A percentile compares a stretch with the other conserved stretches of the same genome.
These are phyloP conservation scores for Lycophotia porphyrea DNA, from an alignment of 2,888 invertebrate species.

Conservation along the genomic window DNA sequence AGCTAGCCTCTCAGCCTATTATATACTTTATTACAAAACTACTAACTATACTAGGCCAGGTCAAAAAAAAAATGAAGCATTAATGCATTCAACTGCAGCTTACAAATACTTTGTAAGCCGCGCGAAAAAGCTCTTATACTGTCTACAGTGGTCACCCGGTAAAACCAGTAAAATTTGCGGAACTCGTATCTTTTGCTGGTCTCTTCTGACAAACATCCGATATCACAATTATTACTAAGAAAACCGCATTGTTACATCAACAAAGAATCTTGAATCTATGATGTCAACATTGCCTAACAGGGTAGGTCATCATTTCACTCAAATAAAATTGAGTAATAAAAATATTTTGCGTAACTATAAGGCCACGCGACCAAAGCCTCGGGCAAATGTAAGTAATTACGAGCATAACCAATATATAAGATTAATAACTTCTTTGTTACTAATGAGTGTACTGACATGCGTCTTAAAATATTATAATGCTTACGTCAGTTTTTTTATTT, in stretches of 20 bases:
- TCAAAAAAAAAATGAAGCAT: background rate
- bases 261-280: background rate
- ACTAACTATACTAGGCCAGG: background rate
- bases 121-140: background rate
- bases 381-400: conserved; percentile 47
- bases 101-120: background rate
- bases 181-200: too few relatives aligned
- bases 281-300: conserved; percentile 2
- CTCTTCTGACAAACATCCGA: background rate
- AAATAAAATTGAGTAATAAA: conserved; percentile 47
- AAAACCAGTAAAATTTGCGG: background rate
- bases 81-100: background rate
- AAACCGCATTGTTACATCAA: background rate
- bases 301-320: conserved; percentile 35
- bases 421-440: conserved; percentile 53
- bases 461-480: conserved; percentile 15
- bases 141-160: background rate
- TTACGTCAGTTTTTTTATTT: conserved; percentile 14
- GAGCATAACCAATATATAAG: conserved; percentile 47
- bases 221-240: background rate
- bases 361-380: conserved; percentile 42
- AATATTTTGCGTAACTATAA: conserved; percentile 57
- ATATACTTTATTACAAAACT: too few relatives aligned
- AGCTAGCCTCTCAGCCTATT: background rate
- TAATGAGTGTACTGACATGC: conserved; percentile 44